Evolutionary conservation across 2,113 vertebrate genomes (phyloP).

Genomic region (Semnornis frantzii): DNA sequence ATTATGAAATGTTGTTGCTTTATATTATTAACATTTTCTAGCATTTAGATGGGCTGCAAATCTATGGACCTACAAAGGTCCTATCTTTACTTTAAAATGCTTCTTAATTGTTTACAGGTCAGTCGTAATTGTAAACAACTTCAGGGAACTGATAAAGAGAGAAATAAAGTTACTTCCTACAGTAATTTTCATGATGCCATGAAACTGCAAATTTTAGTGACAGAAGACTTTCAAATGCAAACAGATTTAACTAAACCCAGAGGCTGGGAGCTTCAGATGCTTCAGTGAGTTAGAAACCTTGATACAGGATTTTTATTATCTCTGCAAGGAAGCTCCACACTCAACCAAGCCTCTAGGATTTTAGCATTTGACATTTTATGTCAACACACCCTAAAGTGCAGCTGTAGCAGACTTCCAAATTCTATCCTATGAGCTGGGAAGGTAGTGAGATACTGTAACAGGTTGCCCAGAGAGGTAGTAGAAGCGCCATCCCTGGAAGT

Average conservation of each 20-base stretch:
- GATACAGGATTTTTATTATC: background rate
- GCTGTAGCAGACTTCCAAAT: background rate
- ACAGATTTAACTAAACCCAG: background rate
- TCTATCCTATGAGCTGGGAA: background rate
- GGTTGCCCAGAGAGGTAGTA: too few species aligned
- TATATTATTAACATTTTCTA: background rate
- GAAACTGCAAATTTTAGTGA: background rate
- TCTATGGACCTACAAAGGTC: background rate
- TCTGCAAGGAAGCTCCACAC: background rate
- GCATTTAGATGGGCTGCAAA: background rate
- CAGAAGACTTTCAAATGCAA: background rate
- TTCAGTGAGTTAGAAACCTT: background rate
- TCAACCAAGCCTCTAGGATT: background rate
- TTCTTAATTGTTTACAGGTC: background rate
- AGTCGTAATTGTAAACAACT: background rate
- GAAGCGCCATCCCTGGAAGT: too few species aligned
- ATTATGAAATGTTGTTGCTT: background rate
- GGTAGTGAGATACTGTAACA: too few species aligned
- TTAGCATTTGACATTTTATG: background rate
- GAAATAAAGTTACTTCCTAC: background rate
- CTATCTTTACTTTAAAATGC: background rate
- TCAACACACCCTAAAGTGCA: background rate
- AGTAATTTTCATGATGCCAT: background rate
- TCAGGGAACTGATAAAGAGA: too few species aligned
- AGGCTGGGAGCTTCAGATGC: background rate